Evolutionary conservation across 2,888 invertebrate species (phyloP).

Genomic region (Platycnemis pennipes): DNA sequence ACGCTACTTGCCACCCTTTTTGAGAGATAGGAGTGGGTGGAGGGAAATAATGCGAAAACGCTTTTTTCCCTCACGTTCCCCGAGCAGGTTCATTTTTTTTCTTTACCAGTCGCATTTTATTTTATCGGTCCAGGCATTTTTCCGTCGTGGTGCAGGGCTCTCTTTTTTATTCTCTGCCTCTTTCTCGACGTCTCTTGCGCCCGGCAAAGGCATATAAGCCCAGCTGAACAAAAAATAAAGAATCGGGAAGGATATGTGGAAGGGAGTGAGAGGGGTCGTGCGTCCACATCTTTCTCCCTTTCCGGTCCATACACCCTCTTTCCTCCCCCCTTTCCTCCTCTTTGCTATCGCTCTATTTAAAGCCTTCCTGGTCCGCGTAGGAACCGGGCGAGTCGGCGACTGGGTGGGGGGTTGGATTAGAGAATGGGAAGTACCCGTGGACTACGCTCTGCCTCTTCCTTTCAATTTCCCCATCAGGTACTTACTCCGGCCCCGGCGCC

Average conservation of each 20-base stretch:
- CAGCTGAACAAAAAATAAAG: neutral
- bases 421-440: neutral
- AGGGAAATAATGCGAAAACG: neutral
- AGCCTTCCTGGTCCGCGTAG: neutral
- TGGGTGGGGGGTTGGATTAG: neutral
- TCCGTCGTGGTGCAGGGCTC: neutral
- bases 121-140: neutral
- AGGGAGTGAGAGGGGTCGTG: neutral
- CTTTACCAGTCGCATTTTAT: too few relatives aligned
- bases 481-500: neutral
- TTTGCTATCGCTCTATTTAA: neutral
- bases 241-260: neutral
- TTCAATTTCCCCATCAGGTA: neutral
- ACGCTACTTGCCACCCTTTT: neutral
- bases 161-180: conserved; percentile 1
- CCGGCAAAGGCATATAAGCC: conserved; percentile 37
- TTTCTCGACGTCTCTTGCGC: neutral
- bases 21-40: neutral
- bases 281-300: neutral
- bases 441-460: neutral
- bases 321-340: neutral
- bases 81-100: neutral
- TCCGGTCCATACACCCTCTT: neutral
- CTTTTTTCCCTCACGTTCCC: conserved; percentile 12
- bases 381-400: neutral